Evolutionary conservation across 1,140 invertebrate genomes (phyloP), one percentile per base, ranked within the genome.

Genomic region (Ruditapes philippinarum): DNA sequence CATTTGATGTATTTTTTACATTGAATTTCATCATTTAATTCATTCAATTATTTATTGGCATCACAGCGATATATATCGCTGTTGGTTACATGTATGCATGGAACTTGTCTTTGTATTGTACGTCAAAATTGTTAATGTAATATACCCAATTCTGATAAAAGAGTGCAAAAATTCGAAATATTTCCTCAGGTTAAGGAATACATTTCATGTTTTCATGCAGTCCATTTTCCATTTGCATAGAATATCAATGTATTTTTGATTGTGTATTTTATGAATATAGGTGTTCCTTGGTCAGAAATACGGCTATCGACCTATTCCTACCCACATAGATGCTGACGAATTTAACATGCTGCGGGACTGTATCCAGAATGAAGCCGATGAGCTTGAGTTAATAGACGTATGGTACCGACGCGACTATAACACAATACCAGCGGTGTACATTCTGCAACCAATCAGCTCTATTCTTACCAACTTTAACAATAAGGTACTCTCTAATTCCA

Each of bases 321-420:
- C 99, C 0, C 98, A 98, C 94, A 98, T 99, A 60, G 95, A 99
- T 0, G 98, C 98, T 17, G 98, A 25, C 0, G 99, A 99, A 94
- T 96, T 99, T 70, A 97, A 98, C 90, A 96, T 98, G 96, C 96
- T 99, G 25, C 97, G 98, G 57, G 97, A 98, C 51, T 98, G 98
- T 90, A 95, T 99, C 14, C 97, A 97, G 0, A 95, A 97, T 96
- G 95, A 98, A 28, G 87, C 90, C 17, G 97, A 97, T 25, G 98
- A 99, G 92, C 97, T 98, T 0, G 97, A 97, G 9, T 96, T 99
- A 4, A 96, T 99, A 51, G 98, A 99, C 94, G 97, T 97, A 11
- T 99, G 99, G 99, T 99, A 99, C 95, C 98, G 98, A 94, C 98
- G 99, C 95, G 99, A 99, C 94, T 97, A 97, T 70, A 99, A 99